Evolutionary conservation across 1,140 invertebrate genomes (phyloP), one percentile per base, ranked within the genome.

Genomic region (Alviniconcha marisindica): DNA sequence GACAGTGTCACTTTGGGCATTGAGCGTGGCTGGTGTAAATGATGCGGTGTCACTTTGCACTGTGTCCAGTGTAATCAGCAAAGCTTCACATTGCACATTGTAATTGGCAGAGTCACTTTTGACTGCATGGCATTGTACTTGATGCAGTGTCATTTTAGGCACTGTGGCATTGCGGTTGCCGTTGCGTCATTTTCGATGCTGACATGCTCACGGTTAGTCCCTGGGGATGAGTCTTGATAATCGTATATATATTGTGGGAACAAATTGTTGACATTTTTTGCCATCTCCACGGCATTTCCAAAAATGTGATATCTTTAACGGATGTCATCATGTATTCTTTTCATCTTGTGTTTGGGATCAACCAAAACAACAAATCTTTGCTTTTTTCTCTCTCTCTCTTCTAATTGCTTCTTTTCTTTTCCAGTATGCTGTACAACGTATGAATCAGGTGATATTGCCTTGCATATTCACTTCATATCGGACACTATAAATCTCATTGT

Each of bases 401-500:
- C 12, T 33, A 24, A 0, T 38, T 14, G 10, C 33, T 42, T 42
- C n/a, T 15, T 3, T 60, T 33, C 36, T 60, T 78, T 60, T 14
- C 31, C 5, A 3, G 21, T 31, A 4, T 36, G 33, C 31, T 42
- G n/a, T 42, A 18, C 40, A 66, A 42, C 36, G n/a, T 66, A 12
- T 66, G 60, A 33, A n/a, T 21, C 38, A 69, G 38, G 78, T 69
- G 12, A 28, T 44, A 28, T 66, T 66, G 40, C 78, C 78, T 63
- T 80, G 56, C 36, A 24, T 80, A 42, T 80, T 40, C 56, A 80
- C 24, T 42, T 80, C 78, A 66, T 44, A 80, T 66, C 56, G 38
- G 40, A 73, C 31, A 33, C 33, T 73, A 73, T 73, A 73, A 76
- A 76, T 76, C 21, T 42, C 40, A 24, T 76, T 42, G 73, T 76